phyloP scores from a whole-genome alignment of 2,797 vertebrate genomes.

The Melanotaenia nigrans region DNA sequence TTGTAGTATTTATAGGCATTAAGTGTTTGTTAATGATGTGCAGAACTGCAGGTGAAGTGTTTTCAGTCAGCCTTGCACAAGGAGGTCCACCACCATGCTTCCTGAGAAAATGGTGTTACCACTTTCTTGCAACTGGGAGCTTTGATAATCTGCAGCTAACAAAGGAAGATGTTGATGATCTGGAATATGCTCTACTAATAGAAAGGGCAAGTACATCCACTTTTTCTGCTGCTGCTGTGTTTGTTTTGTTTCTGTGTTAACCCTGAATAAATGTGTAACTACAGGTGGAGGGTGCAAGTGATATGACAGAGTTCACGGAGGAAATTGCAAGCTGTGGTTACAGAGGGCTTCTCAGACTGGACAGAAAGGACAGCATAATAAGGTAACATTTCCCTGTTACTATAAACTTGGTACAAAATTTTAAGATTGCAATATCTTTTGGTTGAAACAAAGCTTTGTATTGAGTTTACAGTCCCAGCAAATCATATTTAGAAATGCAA shows the following conservation, averaged over 20 bases:
- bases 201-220: neutral
- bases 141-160: neutral
- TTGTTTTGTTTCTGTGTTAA: neutral
- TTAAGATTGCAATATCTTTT: no score
- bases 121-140: neutral
- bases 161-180: conserved; percentile 3
- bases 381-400: neutral
- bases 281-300: neutral
- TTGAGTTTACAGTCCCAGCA: neutral
- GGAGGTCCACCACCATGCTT: neutral
- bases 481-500: neutral
- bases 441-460: no score
- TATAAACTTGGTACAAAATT: neutral
- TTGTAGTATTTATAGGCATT: neutral
- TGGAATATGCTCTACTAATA: neutral
- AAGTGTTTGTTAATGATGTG: neutral
- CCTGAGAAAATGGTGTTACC: neutral
- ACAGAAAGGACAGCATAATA: neutral
- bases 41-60: neutral
- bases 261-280: neutral
- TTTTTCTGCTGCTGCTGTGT: neutral
- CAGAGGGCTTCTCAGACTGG: neutral
- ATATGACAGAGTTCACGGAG: neutral
- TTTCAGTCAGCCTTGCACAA: neutral
- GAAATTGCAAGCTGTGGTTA: neutral